phyloP scores from a whole-genome alignment of 2,797 vertebrate species.

The Mormyrus proboscirostris region DNA sequence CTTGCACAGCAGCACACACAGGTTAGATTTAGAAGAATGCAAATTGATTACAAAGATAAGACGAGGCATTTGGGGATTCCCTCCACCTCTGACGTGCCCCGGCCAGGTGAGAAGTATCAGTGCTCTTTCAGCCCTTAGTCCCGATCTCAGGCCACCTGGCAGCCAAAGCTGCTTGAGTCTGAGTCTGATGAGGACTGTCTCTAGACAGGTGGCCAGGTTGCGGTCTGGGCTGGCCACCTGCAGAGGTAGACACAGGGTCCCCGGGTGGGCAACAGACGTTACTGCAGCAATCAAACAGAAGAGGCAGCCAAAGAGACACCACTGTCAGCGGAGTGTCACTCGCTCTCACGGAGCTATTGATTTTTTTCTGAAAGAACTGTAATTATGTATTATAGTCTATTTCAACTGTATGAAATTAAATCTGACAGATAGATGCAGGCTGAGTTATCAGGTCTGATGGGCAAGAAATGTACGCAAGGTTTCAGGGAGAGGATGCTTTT shows the following conservation, averaged over 20 bases:
- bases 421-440: not conserved
- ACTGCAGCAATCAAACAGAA: conserved; percentile 5
- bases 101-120: not conserved
- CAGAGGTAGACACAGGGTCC: not conserved
- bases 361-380: not conserved
- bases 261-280: not conserved
- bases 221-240: not conserved
- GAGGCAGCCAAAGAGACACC: not conserved
- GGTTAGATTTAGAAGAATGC: not conserved
- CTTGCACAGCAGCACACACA: not conserved
- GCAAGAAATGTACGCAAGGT: not conserved
- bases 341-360: not conserved
- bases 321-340: not conserved
- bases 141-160: not conserved
- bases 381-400: not conserved
- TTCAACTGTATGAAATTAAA: not conserved
- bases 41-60: not conserved
- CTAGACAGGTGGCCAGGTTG: not conserved
- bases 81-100: not conserved
- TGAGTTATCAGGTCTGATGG: not conserved
- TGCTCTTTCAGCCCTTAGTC: not conserved
- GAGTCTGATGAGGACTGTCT: not conserved
- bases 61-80: not conserved
- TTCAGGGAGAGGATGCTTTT: not conserved
- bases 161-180: not conserved